Evolutionary conservation across 2,888 invertebrate species (phyloP).

Genomic region (Trichopria drosophilae): DNA sequence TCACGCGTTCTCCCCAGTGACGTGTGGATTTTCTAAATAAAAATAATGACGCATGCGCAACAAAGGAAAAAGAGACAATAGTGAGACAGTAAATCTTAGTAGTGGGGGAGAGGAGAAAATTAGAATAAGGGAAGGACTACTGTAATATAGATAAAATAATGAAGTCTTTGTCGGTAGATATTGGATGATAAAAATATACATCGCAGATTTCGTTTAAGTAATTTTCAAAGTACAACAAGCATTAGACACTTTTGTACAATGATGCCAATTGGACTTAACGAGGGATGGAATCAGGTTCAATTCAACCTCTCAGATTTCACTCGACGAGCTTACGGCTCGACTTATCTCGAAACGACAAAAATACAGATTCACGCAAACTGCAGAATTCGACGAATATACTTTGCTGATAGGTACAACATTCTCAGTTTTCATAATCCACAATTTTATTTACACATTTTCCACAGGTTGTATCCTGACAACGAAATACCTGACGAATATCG

Average conservation of each 20-base stretch:
- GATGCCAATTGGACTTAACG: conserved; percentile 89
- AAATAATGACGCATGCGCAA: no score
- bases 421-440: background rate
- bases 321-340: conserved; percentile 91
- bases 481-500: conserved; percentile 95
- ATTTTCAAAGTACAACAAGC: conserved; percentile 91
- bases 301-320: conserved; percentile 95
- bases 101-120: no score
- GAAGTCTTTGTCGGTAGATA: no score
- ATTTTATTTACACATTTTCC: no score
- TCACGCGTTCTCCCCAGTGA: no score
- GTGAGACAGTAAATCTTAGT: no score
- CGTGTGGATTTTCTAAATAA: no score
- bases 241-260: conserved; percentile 97
- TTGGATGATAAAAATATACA: conserved; percentile 93
- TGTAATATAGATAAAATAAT: no score
- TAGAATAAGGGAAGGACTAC: no score
- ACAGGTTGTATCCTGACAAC: conserved; percentile 89
- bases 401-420: conserved; percentile 64
- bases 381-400: conserved; percentile 84
- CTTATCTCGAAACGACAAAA: conserved; percentile 87
- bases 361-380: conserved; percentile 97
- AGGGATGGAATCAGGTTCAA: conserved; percentile 95
- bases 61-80: no score
- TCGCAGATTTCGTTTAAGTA: conserved; percentile 83